phyloP scores from a whole-genome alignment of 1,140 invertebrate genomes.

The Trypoxylus dichotomus region DNA sequence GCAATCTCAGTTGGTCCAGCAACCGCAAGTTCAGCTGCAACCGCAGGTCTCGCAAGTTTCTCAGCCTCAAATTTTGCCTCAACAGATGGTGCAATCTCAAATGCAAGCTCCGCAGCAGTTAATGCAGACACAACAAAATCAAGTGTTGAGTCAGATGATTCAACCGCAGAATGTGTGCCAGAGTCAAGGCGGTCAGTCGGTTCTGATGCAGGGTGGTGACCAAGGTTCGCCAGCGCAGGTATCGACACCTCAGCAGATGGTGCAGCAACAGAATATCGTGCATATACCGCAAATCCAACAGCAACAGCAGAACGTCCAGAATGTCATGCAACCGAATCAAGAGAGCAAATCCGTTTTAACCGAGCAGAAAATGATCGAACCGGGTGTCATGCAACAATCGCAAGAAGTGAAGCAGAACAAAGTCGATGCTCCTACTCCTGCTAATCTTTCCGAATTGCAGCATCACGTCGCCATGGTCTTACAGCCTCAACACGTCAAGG shows the following conservation, averaged over 20 bases:
- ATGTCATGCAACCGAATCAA: conserved; percentile 32
- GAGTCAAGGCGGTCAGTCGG: not conserved
- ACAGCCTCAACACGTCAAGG: conserved; percentile 26
- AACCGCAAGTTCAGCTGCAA: conserved; percentile 19
- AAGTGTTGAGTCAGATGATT: conserved; percentile 6
- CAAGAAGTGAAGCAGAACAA: not conserved
- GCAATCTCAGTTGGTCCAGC: conserved; percentile 24
- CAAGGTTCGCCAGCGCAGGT: not conserved
- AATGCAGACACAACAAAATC: conserved; percentile 6
- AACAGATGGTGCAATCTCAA: conserved; percentile 30
- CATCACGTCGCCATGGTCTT: conserved; percentile 25
- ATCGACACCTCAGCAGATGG: not conserved
- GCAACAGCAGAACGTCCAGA: conserved; percentile 34
- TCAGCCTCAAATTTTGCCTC: conserved; percentile 29
- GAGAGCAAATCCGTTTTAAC: not conserved
- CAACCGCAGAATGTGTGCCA: not conserved
- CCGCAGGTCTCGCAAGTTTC: conserved; percentile 38
- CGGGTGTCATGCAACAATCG: too few species aligned
- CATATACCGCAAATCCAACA: conserved; percentile 50
- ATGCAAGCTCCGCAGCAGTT: conserved; percentile 34
- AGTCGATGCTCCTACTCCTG: conserved; percentile 3
- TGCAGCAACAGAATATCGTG: conserved; percentile 44
- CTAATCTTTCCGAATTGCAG: conserved; percentile 18
- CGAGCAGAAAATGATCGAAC: not conserved
- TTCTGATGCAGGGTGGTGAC: not conserved